Conservation (phyloP, 2,888 invertebrate species). For the Drosophila suboccidentalis region DNA sequence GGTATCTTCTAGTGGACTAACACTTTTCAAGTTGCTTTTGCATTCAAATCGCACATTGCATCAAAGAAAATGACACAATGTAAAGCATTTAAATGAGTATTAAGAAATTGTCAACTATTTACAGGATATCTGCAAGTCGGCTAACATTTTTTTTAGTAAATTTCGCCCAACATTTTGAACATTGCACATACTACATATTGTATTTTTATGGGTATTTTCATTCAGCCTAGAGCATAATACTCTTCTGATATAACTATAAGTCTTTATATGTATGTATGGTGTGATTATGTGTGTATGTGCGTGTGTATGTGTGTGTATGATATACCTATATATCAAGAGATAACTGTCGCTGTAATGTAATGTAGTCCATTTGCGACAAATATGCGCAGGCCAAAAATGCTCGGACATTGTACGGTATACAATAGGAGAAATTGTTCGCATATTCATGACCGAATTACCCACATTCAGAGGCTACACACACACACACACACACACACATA, state of each 20-base stretch:
- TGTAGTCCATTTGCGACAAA: conserved; percentile 79
- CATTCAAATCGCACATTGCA: no score
- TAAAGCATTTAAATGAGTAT: background rate
- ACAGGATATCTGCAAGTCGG: background rate
- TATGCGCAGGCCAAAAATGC: conserved; percentile 73
- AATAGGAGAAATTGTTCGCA: conserved; percentile 72
- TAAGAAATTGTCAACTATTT: background rate
- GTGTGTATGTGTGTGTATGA: conserved; percentile 18
- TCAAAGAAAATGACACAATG: background rate
- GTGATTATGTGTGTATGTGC: conserved; percentile 16
- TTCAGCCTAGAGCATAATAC: conserved; percentile 29
- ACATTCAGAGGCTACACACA: conserved; percentile 51
- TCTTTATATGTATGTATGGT: conserved; percentile 7
- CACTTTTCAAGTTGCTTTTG: background rate
- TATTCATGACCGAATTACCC: conserved; percentile 80
- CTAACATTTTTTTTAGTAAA: background rate
- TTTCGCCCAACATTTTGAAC: conserved; percentile 19
- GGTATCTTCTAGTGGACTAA: conserved; percentile 2
- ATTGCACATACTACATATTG: conserved; percentile 36
- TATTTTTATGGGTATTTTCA: conserved; percentile 33
- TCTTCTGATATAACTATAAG: conserved; percentile 7
- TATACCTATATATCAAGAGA: conserved; percentile 62
- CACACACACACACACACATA: conserved; percentile 24
- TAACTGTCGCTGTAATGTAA: conserved; percentile 73
- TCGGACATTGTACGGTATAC: conserved; percentile 68